phyloP scores from a whole-genome alignment of 92 coral and sea anemone genomes.

The Hydrozoanthus gracilis region DNA sequence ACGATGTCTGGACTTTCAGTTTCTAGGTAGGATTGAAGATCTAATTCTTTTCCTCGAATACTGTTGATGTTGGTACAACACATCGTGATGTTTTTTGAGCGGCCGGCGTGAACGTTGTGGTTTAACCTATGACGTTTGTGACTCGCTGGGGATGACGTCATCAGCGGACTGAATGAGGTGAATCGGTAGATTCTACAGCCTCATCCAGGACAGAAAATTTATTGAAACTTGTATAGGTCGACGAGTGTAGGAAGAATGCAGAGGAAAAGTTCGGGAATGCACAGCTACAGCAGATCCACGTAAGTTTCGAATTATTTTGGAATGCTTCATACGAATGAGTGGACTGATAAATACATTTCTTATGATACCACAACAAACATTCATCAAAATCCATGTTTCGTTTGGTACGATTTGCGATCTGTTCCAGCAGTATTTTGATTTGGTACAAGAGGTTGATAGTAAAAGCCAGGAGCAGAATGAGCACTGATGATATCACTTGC shows the following conservation, averaged over 20 bases:
- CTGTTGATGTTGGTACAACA: not conserved
- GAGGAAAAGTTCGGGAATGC: conserved; percentile 42
- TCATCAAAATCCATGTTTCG: conserved; percentile 20
- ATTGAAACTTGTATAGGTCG: conserved; percentile 19
- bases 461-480: not conserved
- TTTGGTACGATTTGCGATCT: conserved; percentile 3
- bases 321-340: conserved; percentile 40
- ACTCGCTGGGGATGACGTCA: conserved; percentile 32
- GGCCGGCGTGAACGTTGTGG: not conserved
- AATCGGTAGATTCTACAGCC: conserved; percentile 10
- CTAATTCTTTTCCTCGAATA: not conserved
- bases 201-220: conserved; percentile 33
- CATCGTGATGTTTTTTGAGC: not conserved
- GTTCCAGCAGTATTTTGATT: conserved; percentile 2
- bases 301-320: conserved; percentile 38
- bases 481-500: conserved; percentile 1
- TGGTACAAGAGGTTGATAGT: conserved; percentile 1
- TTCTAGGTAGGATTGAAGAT: conserved; percentile 30
- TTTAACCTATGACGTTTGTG: not conserved
- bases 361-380: not conserved
- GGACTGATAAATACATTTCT: conserved; percentile 26
- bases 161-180: conserved; percentile 33
- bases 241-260: conserved; percentile 27
- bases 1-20: conserved; percentile 20
- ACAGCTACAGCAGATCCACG: conserved; percentile 45